Conservation (phyloP, 2,113 vertebrate species). For the Pygoscelis antarcticus region DNA sequence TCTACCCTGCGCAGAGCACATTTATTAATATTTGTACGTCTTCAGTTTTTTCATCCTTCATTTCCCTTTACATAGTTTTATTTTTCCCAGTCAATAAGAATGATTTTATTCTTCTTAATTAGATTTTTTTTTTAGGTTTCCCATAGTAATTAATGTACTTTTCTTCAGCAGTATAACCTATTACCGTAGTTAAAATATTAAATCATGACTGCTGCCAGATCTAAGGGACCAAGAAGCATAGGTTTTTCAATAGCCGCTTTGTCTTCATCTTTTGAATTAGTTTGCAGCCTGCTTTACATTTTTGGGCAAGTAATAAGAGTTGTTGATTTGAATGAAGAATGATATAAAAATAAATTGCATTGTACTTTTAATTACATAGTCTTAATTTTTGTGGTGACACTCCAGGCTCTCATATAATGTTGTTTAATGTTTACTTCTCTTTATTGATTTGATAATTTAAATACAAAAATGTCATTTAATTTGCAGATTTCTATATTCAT, state of each 20-base stretch:
- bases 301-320: slow-evolving; percentile 59
- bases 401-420: slow-evolving; percentile 51
- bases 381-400: slow-evolving; percentile 59
- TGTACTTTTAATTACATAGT: slow-evolving; percentile 66
- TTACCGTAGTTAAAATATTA: slow-evolving; percentile 61
- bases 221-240: slow-evolving; percentile 35
- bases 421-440: slow-evolving; percentile 50
- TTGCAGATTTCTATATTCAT: not conserved
- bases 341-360: slow-evolving; percentile 60
- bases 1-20: not conserved
- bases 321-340: slow-evolving; percentile 50
- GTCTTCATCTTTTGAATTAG: slow-evolving; percentile 63
- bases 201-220: slow-evolving; percentile 54
- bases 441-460: slow-evolving; percentile 52
- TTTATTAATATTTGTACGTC: slow-evolving; percentile 22
- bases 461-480: not conserved
- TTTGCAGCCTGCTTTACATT: slow-evolving; percentile 50
- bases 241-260: slow-evolving; percentile 41
- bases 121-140: slow-evolving; percentile 43
- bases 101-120: slow-evolving; percentile 60
- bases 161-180: slow-evolving; percentile 49
- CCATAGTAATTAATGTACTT: slow-evolving; percentile 63
- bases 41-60: slow-evolving; percentile 32
- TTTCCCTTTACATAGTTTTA: slow-evolving; percentile 49
- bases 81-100: slow-evolving; percentile 62